A percentile compares a stretch with the other conserved stretches of the same genome.
phyloP scores from a whole-genome alignment of 2,113 vertebrate genomes.

The Albula goreensis region DNA sequence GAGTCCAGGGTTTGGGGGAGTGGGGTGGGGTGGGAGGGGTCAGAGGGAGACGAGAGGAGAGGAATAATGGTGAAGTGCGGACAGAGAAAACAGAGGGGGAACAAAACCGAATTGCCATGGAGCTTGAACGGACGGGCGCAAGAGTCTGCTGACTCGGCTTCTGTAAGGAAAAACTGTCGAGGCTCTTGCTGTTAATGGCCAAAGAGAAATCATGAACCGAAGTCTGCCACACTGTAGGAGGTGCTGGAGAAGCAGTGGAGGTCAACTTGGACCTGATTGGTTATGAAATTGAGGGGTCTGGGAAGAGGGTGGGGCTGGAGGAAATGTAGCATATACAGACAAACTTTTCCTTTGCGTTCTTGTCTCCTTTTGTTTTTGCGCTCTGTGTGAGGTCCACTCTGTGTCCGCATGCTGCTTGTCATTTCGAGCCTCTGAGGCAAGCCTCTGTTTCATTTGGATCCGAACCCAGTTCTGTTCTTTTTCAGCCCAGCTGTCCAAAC shows the following conservation, averaged over 20 bases:
- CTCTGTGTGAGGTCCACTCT: too few relatives aligned
- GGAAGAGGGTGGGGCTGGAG: neutral
- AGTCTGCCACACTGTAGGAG: neutral
- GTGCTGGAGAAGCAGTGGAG: neutral
- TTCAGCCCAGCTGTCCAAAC: neutral
- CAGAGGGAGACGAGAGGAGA: too few relatives aligned
- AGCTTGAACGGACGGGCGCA: too few relatives aligned
- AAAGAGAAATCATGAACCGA: neutral
- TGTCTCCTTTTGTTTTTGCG: too few relatives aligned
- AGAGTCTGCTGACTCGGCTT: too few relatives aligned
- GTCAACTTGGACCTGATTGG: neutral
- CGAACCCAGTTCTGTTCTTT: neutral
- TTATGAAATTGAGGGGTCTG: neutral
- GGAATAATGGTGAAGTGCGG: too few relatives aligned
- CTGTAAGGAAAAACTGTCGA: too few relatives aligned
- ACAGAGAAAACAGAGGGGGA: too few relatives aligned
- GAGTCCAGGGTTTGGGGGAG: neutral
- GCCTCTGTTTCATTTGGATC: neutral
- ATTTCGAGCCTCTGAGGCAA: neutral
- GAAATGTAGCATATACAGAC: slow-evolving; percentile 21
- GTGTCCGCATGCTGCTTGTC: neutral
- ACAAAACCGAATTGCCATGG: too few relatives aligned
- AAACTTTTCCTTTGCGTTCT: neutral
- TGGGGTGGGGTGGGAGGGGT: too few relatives aligned
- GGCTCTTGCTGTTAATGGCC: neutral